Percentiles rank a stretch among this genome's conserved stretches.
These are phyloP conservation scores for Oedothorax gibbosus DNA, from an alignment of 1,140 invertebrate genomes.

Conservation along the genomic window DNA sequence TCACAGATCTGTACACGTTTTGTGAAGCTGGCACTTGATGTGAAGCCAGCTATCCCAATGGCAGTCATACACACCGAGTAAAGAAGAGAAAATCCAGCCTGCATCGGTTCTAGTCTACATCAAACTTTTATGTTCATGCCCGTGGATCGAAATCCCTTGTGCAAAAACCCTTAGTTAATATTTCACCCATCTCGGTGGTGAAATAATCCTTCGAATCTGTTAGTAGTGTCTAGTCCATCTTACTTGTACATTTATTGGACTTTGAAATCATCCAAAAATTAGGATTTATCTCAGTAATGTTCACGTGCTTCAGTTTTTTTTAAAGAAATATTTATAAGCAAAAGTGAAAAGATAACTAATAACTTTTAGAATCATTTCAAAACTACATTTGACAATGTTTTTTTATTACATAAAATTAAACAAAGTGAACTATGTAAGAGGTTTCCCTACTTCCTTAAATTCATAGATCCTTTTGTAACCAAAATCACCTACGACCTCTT, in stretches of 20 bases:
- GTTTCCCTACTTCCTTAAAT: not conserved
- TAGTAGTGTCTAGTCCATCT: conserved; percentile 44
- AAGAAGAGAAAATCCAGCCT: conserved; percentile 33
- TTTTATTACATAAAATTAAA: not conserved
- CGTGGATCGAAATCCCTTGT: conserved; percentile 4
- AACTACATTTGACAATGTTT: not conserved
- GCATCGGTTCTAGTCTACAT: conserved; percentile 48
- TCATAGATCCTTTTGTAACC: not conserved
- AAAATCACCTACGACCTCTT: not conserved
- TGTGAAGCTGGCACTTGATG: not conserved
- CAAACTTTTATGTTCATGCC: conserved; percentile 42
- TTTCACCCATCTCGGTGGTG: conserved; percentile 9
- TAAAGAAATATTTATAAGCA: not conserved
- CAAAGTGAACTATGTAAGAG: not conserved
- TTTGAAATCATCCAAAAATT: conserved; percentile 1
- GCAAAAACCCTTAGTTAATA: conserved; percentile 13
- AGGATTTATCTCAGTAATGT: conserved; percentile 17
- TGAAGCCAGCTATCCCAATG: conserved; percentile 12
- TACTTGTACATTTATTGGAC: conserved; percentile 26
- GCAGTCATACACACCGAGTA: not conserved
- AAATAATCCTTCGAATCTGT: conserved; percentile 30
- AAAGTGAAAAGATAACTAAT: not conserved
- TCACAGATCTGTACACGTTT: not conserved
- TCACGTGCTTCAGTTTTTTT: conserved; percentile 13
- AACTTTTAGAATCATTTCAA: not conserved